A percentile compares a stretch with the other conserved stretches of the same genome.
These are phyloP conservation scores for Empis stercorea DNA, from an alignment of 2,888 invertebrate genomes.

Conservation along the genomic window DNA sequence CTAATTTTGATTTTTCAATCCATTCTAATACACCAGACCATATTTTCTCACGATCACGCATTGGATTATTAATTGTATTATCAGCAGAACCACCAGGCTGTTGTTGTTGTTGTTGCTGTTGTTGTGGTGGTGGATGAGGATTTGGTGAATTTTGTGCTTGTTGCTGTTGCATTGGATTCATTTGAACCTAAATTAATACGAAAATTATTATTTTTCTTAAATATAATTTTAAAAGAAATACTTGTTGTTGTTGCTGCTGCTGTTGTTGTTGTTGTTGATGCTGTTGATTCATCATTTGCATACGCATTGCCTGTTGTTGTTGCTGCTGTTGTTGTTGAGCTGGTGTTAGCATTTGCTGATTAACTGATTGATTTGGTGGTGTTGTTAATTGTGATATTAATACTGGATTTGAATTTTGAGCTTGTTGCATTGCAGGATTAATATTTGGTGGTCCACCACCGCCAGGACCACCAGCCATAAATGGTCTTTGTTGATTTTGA, in stretches of 20 bases:
- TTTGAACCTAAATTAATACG: constrained; percentile 18
- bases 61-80: constrained; percentile 4
- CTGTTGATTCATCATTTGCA: constrained; percentile 32
- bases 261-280: constrained; percentile 35
- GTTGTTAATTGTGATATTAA: constrained; percentile 50
- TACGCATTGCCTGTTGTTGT: constrained; percentile 24
- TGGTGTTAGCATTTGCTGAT: constrained; percentile 20
- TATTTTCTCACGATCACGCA: constrained; percentile 34
- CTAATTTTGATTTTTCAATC: constrained; percentile 82
- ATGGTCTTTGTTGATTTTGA: constrained; percentile 17
- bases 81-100: constrained; percentile 1
- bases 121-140: constrained; percentile 14
- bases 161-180: constrained; percentile 26
- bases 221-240: constrained; percentile 9
- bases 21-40: constrained; percentile 84
- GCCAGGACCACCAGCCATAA: constrained; percentile 2
- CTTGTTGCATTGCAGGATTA: constrained; percentile 11
- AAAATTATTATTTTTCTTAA: no score
- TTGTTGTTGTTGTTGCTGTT: constrained; percentile 20
- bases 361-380: constrained; percentile 37
- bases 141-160: constrained; percentile 25
- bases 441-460: constrained; percentile 11
- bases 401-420: constrained; percentile 39
- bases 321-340: constrained; percentile 20
- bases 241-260: constrained; percentile 20